A percentile compares a stretch with the other conserved stretches of the same genome.
phyloP scores from a whole-genome alignment of 2,888 invertebrate genomes.

The Drosophila stalkeri region DNA sequence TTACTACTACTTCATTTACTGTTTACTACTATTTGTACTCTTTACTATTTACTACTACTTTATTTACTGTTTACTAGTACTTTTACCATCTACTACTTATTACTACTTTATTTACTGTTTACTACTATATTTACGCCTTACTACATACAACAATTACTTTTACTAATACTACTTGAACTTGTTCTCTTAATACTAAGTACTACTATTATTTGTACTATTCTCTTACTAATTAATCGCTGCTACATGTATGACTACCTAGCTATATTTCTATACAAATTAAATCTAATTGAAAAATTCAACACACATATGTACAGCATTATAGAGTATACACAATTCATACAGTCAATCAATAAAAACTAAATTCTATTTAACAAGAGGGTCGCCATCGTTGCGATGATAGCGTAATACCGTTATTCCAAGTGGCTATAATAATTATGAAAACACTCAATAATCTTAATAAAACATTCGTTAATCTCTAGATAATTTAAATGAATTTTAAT shows the following conservation, averaged over 20 bases:
- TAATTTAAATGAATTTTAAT: constrained; percentile 48
- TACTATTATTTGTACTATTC: too few species aligned
- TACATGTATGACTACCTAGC: too few species aligned
- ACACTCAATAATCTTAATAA: constrained; percentile 21
- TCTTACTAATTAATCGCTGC: too few species aligned
- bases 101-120: too few species aligned
- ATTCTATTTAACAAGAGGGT: neutral
- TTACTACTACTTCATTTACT: neutral
- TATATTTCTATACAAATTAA: neutral
- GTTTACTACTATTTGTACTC: neutral
- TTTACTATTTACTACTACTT: neutral
- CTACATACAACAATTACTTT: too few species aligned
- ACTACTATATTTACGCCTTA: too few species aligned
- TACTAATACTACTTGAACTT: too few species aligned
- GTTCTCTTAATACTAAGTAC: too few species aligned
- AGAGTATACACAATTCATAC: neutral
- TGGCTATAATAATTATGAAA: constrained; percentile 32
- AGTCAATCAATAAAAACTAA: neutral
- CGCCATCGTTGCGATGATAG: neutral
- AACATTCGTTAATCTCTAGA: constrained; percentile 26
- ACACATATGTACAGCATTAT: neutral
- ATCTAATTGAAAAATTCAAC: neutral
- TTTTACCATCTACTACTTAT: neutral
- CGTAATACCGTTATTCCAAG: constrained; percentile 30
- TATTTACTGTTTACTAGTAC: neutral